phyloP scores from a whole-genome alignment of 2,797 vertebrate species.

The Carcharodon carcharias region DNA sequence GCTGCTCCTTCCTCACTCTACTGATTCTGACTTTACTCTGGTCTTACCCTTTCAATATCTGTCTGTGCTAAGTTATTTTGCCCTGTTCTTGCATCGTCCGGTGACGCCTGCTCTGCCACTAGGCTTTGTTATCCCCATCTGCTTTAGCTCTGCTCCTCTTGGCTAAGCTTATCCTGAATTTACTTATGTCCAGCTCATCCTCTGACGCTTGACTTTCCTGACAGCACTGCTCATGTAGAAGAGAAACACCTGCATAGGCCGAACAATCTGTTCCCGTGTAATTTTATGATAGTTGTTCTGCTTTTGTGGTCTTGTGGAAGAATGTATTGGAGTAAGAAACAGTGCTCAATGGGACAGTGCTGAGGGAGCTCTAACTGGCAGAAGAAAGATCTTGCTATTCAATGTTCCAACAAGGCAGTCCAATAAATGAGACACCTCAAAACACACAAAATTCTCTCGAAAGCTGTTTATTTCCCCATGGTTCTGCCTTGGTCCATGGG shows the following conservation, averaged over 20 bases:
- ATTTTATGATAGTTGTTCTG: not conserved
- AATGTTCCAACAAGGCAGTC: not conserved
- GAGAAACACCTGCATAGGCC: not conserved
- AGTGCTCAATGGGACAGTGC: not conserved
- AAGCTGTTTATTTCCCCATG: conserved; percentile 5
- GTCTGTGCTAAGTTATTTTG: too few relatives aligned
- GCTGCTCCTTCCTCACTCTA: too few relatives aligned
- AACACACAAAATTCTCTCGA: not conserved
- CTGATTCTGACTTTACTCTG: too few relatives aligned
- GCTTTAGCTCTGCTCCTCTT: too few relatives aligned
- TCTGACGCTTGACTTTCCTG: not conserved
- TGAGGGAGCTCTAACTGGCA: not conserved
- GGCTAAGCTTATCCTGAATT: too few relatives aligned
- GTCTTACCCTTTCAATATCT: too few relatives aligned
- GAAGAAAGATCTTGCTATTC: not conserved
- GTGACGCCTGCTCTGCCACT: too few relatives aligned
- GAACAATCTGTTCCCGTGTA: not conserved
- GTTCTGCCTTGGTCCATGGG: not conserved
- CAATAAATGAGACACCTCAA: not conserved
- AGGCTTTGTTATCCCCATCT: too few relatives aligned
- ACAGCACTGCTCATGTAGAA: not conserved
- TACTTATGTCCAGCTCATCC: too few relatives aligned
- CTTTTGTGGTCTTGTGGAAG: not conserved
- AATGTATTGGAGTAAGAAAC: not conserved
- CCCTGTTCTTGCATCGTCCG: too few relatives aligned